Base-by-base conservation (phyloP, 2,113 vertebrate species). In the Scomber scombrus region DNA sequence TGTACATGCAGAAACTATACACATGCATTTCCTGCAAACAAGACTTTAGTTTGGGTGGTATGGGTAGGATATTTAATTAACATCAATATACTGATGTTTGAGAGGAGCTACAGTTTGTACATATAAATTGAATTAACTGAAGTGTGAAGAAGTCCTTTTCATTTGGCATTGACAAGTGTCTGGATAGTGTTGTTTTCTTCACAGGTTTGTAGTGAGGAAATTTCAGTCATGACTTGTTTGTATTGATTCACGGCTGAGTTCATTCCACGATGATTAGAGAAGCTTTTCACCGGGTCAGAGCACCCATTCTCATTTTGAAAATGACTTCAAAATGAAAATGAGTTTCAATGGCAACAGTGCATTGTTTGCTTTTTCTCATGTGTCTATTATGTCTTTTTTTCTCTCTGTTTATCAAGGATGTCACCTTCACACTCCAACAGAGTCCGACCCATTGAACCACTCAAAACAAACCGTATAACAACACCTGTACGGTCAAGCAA, bases 211-310 rank as follows among this genome's bases (percentile, higher is more conserved):
- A 58, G 11, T 75, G 74, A 60, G 34, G 34, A 61, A 13, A 49
- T 26, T 11, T 65, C 40, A 46, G 76, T 70, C 8, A 4, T 71
- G 66, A 46, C 62, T 72, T 7, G 60, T 77, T 72, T 73, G 63
- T 31, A 16, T 69, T 0, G 62, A 52, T 74, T 78, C 85, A 47
- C 49, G 52, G 65, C 10, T 50, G 69, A 78, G 14, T 62, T 81
- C 18, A 40, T 52, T 23, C 54, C 70, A 29, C 58, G 65, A 26
- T 54, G 49, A 50, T 46, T 61, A 8, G 8, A 61, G 64, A 55
- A 70, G 78, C 54, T 78, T 81, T 71, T 74, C 58, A 18, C 11
- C 3, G 5, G 56, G 49, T 75, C 75, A 71, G 1, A 8, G 75
- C 47, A 3, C 63, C 50, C 18, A 0, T 12, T 67, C 11, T 72